Evolutionary conservation across 1,140 invertebrate genomes (phyloP).

Genomic region (Euglossa dilemma): DNA sequence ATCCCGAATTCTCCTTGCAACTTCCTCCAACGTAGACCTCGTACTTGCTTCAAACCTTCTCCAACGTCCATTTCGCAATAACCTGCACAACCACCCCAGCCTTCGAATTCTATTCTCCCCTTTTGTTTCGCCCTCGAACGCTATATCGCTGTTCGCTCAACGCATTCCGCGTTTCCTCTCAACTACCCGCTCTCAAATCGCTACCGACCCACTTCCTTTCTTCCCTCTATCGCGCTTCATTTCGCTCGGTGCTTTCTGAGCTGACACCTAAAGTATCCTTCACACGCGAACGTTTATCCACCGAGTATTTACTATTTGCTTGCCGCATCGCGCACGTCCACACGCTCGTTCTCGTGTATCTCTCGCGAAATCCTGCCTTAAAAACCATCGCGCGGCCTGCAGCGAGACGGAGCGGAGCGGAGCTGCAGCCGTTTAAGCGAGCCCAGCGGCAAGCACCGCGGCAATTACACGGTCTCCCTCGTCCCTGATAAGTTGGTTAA

Average conservation of each 20-base stretch:
- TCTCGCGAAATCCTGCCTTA: too few species aligned
- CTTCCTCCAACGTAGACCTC: too few species aligned
- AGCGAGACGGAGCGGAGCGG: too few species aligned
- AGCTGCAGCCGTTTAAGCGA: background rate
- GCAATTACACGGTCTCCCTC: background rate
- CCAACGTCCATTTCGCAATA: background rate
- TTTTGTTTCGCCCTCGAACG: background rate
- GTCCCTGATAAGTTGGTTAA: background rate
- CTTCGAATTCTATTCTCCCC: background rate
- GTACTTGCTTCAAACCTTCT: background rate
- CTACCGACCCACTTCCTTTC: slow-evolving; percentile 51
- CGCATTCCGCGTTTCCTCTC: slow-evolving; percentile 29
- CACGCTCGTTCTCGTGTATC: background rate
- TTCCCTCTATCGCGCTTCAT: slow-evolving; percentile 13
- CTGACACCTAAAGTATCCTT: slow-evolving; percentile 13
- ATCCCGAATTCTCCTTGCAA: too few species aligned
- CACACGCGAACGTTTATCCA: background rate
- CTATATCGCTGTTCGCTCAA: slow-evolving; percentile 32
- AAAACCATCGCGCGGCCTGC: too few species aligned
- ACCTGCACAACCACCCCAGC: background rate
- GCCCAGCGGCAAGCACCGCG: background rate
- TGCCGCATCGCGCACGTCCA: background rate
- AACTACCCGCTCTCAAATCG: slow-evolving; percentile 27
- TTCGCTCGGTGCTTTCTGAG: slow-evolving; percentile 15
- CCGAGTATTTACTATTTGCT: background rate